phyloP scores from a whole-genome alignment of 2,113 vertebrate species.

The Cyrtonyx montezumae region DNA sequence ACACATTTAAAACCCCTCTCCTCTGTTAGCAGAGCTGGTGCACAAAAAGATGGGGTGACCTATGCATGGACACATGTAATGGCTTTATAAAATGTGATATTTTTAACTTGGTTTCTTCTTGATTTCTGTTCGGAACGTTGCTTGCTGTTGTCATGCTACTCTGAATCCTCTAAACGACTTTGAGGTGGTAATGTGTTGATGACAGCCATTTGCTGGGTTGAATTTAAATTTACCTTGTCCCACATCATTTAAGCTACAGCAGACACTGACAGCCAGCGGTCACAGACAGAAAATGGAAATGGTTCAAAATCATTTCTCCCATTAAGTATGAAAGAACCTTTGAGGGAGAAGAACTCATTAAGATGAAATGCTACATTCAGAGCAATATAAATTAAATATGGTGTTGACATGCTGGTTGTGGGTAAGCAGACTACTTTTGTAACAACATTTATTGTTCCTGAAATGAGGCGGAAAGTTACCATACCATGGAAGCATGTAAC shows the following conservation, averaged over 20 bases:
- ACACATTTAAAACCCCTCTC: neutral
- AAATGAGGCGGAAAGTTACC: neutral
- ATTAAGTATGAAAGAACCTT: neutral
- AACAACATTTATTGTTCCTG: neutral
- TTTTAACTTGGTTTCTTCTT: neutral
- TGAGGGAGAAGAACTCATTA: neutral
- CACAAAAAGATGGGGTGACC: neutral
- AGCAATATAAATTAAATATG: neutral
- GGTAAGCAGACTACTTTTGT: neutral
- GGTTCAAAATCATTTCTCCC: slow-evolving; percentile 20
- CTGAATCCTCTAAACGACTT: neutral
- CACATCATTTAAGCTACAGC: slow-evolving; percentile 26
- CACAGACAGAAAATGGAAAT: neutral
- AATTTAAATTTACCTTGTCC: slow-evolving; percentile 53
- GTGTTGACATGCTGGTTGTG: neutral
- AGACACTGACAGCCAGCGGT: slow-evolving; percentile 15
- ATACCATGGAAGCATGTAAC: neutral
- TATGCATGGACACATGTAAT: neutral
- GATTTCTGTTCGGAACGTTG: neutral
- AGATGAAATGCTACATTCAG: neutral
- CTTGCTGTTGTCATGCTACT: neutral
- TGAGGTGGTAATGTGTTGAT: slow-evolving; percentile 1
- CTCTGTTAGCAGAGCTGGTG: neutral
- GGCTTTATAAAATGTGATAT: neutral
- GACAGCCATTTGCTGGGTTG: slow-evolving; percentile 39